These are phyloP conservation scores for Hybognathus amarus DNA, from an alignment of 2,797 vertebrate genomes.

Conservation along the genomic window DNA sequence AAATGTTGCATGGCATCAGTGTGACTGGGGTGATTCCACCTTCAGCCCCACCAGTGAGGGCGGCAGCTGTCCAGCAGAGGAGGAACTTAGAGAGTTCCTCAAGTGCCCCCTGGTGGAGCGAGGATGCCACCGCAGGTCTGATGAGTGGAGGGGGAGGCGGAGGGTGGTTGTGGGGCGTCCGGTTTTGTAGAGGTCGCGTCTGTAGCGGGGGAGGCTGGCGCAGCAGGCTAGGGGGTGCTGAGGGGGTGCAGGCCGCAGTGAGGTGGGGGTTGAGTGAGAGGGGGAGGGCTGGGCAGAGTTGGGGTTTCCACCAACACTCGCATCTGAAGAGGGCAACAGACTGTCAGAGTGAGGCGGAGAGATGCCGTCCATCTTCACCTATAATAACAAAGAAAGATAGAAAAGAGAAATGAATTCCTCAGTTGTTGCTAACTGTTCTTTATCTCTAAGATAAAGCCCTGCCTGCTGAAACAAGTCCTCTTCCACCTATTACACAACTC, in stretches of 20 bases:
- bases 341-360: constrained; percentile 68
- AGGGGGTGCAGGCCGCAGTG: constrained; percentile 80
- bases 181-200: constrained; percentile 84
- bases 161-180: constrained; percentile 86
- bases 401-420: background rate
- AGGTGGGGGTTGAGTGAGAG: constrained; percentile 78
- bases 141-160: constrained; percentile 90
- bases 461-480: background rate
- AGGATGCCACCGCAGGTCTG: constrained; percentile 78
- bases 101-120: constrained; percentile 71
- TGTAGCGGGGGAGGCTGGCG: constrained; percentile 81
- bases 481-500: constrained; percentile 3
- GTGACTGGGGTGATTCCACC: constrained; percentile 78
- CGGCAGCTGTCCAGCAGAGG: constrained; percentile 74
- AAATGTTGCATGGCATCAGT: constrained; percentile 64
- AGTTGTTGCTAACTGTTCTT: background rate
- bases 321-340: constrained; percentile 66
- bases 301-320: constrained; percentile 42
- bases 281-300: constrained; percentile 63
- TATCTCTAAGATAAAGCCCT: background rate
- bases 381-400: constrained; percentile 31
- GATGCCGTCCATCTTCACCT: constrained; percentile 82
- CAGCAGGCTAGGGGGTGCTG: constrained; percentile 79
- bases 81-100: constrained; percentile 65
- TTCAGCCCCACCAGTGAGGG: constrained; percentile 83